Conservation (phyloP, 2,888 invertebrate species). For the Leptopilina drosophilae region DNA sequence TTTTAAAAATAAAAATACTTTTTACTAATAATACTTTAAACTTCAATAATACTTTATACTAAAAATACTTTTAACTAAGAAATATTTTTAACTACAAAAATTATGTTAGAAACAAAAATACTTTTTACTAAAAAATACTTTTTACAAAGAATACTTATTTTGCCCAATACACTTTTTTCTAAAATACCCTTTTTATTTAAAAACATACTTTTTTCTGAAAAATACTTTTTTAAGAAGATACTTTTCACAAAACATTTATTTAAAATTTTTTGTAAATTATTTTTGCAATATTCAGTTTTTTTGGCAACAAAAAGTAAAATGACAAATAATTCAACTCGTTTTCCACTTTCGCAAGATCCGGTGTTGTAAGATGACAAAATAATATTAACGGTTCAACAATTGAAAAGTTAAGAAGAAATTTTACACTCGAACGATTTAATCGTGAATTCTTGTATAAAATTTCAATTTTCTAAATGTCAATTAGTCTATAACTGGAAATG, state of each 20-base stretch:
- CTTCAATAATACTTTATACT: too few relatives aligned
- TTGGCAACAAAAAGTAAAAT: not conserved
- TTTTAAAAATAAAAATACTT: not conserved
- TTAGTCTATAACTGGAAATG: not conserved
- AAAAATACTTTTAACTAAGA: too few relatives aligned
- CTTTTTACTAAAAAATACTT: not conserved
- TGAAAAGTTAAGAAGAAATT: constrained; percentile 4
- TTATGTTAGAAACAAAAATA: too few relatives aligned
- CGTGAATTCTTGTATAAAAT: too few relatives aligned
- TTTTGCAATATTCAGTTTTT: not conserved
- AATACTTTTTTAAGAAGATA: too few relatives aligned
- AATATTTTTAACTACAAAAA: too few relatives aligned
- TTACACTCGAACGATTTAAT: constrained; percentile 1
- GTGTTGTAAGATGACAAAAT: not conserved
- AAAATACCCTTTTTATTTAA: too few relatives aligned
- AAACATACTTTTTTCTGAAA: too few relatives aligned
- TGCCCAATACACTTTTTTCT: too few relatives aligned
- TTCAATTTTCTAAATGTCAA: too few relatives aligned
- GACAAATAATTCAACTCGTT: constrained; percentile 4
- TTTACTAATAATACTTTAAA: too few relatives aligned
- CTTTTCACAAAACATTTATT: not conserved
- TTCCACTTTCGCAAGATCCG: not conserved
- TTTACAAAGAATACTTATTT: too few relatives aligned
- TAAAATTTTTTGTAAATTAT: not conserved
- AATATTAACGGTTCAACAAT: not conserved